Conservation (phyloP, 2,113 vertebrate species). For the Zapornia atra region DNA sequence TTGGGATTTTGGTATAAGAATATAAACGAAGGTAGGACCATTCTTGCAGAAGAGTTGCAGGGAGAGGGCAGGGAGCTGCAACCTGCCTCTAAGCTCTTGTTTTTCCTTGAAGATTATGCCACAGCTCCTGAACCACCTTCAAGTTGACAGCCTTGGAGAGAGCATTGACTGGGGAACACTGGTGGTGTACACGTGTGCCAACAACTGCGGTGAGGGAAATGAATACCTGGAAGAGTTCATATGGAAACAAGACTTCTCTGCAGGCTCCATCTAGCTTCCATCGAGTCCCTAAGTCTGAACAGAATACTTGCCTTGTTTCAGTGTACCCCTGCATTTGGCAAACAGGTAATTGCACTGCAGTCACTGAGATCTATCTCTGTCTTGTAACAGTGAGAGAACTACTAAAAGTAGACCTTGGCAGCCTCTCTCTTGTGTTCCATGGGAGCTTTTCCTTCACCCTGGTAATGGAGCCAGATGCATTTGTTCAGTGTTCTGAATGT, state of each 20-base stretch:
- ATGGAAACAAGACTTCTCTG: constrained; percentile 91
- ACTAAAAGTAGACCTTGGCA: background rate
- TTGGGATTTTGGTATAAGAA: background rate
- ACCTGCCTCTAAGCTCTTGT: background rate
- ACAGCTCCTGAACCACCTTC: constrained; percentile 90
- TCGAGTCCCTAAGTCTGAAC: background rate
- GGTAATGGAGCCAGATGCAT: background rate
- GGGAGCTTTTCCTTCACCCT: background rate
- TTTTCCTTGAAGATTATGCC: constrained; percentile 89
- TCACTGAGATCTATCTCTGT: background rate
- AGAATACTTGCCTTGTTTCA: background rate
- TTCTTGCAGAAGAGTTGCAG: background rate
- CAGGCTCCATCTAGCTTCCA: background rate
- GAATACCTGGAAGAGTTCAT: constrained; percentile 87
- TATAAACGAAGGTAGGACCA: background rate
- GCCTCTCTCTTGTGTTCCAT: background rate
- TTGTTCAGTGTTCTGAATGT: background rate
- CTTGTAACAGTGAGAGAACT: background rate
- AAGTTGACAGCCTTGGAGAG: constrained; percentile 84
- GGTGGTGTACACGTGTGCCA: constrained; percentile 86
- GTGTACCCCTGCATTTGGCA: background rate
- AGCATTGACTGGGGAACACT: constrained; percentile 95
- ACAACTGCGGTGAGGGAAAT: constrained; percentile 79
- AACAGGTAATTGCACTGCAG: background rate
- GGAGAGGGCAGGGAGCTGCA: background rate